Percentiles rank a stretch among this genome's conserved stretches.
phyloP scores from a whole-genome alignment of 2,113 vertebrate species.

The Coptodon bakossiorum region DNA sequence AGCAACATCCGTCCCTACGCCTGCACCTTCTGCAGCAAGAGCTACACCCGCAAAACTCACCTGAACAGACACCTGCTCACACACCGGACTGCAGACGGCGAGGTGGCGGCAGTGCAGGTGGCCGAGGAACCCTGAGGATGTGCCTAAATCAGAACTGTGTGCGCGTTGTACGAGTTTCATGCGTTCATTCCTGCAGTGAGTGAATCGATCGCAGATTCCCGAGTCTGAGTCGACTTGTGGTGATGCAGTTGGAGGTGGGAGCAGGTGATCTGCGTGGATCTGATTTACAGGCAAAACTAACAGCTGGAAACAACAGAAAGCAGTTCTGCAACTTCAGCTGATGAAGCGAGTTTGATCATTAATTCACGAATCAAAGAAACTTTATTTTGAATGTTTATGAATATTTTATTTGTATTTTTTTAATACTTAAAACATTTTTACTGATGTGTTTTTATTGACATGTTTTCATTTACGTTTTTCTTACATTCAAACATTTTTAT shows the following conservation, averaged over 20 bases:
- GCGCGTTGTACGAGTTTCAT: neutral
- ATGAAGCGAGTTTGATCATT: neutral
- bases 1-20: conserved; percentile 51
- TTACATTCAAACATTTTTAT: neutral
- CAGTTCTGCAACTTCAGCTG: neutral
- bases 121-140: neutral
- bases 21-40: conserved; percentile 62
- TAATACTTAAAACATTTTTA: neutral
- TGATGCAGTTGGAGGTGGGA: neutral
- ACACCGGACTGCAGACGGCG: neutral
- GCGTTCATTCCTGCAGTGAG: neutral
- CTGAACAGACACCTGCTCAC: conserved; percentile 65
- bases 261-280: neutral
- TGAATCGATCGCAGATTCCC: neutral
- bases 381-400: neutral
- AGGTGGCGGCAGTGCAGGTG: neutral
- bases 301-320: neutral
- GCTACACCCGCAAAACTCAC: conserved; percentile 69
- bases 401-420: neutral
- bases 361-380: neutral
- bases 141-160: neutral
- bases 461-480: neutral
- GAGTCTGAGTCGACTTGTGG: neutral
- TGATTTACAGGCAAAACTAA: neutral
- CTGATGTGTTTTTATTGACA: neutral